A percentile compares a stretch with the other conserved stretches of the same genome.
phyloP scores from a whole-genome alignment of 1,140 invertebrate species.

The Drosophila sp. region DNA sequence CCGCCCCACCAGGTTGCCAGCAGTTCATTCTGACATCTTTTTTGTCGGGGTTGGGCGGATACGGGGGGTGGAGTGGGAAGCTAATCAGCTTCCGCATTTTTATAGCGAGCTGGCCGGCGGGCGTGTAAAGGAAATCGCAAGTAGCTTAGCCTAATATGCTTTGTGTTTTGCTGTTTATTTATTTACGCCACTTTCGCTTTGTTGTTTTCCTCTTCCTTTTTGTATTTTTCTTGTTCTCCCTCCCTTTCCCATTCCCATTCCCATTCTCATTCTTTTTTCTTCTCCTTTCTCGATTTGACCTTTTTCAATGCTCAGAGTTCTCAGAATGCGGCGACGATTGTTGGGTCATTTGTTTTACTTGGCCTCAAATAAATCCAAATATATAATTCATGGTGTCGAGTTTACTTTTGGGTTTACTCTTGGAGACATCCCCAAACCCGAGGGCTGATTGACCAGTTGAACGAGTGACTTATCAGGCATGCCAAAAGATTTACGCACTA shows the following conservation, averaged over 20 bases:
- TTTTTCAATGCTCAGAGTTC: constrained; percentile 45
- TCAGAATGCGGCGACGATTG: constrained; percentile 37
- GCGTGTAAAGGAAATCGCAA: constrained; percentile 81
- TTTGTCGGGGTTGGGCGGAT: background rate
- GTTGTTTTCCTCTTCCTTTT: constrained; percentile 23
- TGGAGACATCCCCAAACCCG: constrained; percentile 15
- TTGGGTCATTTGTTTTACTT: constrained; percentile 81
- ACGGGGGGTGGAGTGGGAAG: constrained; percentile 28
- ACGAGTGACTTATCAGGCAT: constrained; percentile 30
- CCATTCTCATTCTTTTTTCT: constrained; percentile 6
- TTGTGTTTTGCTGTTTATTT: constrained; percentile 81
- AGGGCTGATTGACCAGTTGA: constrained; percentile 54
- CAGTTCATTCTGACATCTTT: constrained; percentile 52
- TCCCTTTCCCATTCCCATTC: too few relatives aligned
- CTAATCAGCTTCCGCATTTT: constrained; percentile 82
- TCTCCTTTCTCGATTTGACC: constrained; percentile 23
- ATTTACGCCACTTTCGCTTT: constrained; percentile 75
- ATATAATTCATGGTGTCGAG: constrained; percentile 74
- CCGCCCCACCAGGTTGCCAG: constrained; percentile 31
- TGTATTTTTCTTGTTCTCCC: constrained; percentile 1
- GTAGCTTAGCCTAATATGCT: constrained; percentile 83
- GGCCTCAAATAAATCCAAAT: constrained; percentile 83
- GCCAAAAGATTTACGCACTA: constrained; percentile 3
- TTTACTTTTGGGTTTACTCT: constrained; percentile 61
- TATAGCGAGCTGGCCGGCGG: constrained; percentile 62